These are phyloP conservation scores for Slavum lentiscoides DNA, from an alignment of 2,888 invertebrate species.

Conservation along the genomic window DNA sequence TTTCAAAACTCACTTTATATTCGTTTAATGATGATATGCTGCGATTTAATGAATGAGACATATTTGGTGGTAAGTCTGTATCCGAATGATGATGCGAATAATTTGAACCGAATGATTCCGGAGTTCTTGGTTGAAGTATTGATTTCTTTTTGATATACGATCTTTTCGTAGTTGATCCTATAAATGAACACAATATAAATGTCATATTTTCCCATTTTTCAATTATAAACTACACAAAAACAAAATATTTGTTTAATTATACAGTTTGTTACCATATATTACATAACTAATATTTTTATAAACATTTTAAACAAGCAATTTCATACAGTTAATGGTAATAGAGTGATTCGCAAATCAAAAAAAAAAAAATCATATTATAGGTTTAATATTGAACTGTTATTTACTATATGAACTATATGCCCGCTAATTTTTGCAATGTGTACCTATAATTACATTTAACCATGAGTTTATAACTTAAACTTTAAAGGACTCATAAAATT, in stretches of 20 bases:
- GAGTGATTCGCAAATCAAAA: neutral
- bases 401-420: no score
- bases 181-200: slow-evolving; percentile 21
- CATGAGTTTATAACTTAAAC: no score
- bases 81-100: slow-evolving; percentile 51
- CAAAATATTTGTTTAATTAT: neutral
- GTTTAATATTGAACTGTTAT: neutral
- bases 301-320: neutral
- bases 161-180: slow-evolving; percentile 56
- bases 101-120: slow-evolving; percentile 47
- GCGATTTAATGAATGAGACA: slow-evolving; percentile 53
- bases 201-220: neutral
- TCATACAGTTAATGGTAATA: neutral
- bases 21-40: slow-evolving; percentile 55
- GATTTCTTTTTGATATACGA: slow-evolving; percentile 52
- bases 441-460: no score
- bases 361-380: neutral
- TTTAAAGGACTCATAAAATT: no score
- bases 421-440: no score
- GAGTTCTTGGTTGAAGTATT: slow-evolving; percentile 32
- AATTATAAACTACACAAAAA: neutral
- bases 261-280: neutral
- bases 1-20: slow-evolving; percentile 26
- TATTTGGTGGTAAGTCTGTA: slow-evolving; percentile 45
- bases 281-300: neutral